Evolutionary conservation across 1,140 invertebrate species (phyloP), one percentile per base, ranked within the genome.

Genomic region (Pseudachorutes palmiensis): DNA sequence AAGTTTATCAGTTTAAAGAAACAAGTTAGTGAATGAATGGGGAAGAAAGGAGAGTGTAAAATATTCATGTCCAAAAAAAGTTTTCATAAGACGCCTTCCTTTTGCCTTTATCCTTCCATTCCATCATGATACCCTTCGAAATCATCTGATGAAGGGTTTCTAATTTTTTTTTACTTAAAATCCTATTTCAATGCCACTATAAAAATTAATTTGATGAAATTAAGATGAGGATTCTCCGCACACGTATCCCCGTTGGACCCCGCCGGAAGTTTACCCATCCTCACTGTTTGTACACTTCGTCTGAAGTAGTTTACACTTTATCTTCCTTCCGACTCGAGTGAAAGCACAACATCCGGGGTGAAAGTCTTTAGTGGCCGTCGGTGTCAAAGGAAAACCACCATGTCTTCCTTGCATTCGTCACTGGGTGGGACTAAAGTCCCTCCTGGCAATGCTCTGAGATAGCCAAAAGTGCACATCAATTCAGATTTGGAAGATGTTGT

Each of bases 331-430:
- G 19, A 41, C 51, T 55, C 24, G 24, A 55, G 51, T 55, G 51
- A 55, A 55, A 55, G 51, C 9, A 55, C 51, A 55, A 55, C 51
- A 55, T 55, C 51, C 51, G 51, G 24, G 51, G 51, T 55, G 51
- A 55, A 55, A 22, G 24, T 55, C 3, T 55, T 24, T 16, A 26
- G 51, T 14, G 51, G 24, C 51, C 12, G 24, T 16, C 51, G 36
- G 36, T 5, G 36, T 19, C 36, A 9, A 41, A 41, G 36, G 36
- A 41, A 19, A 41, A 41, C 5, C 5, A 41, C 5, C 19, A 19
- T 19, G 51, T 55, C 24, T 55, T 14, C 51, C 24, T 24, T 16
- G 51, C 36, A 45, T n/a, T n/a, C n/a, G n/a, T n/a, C n/a, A n/a
- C n/a, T n/a, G n/a, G n/a, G n/a, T n/a, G n/a, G n/a, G n/a, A n/a